These are phyloP conservation scores for Ceriagrion tenellum DNA, from an alignment of 2,888 invertebrate species.

Conservation along the genomic window DNA sequence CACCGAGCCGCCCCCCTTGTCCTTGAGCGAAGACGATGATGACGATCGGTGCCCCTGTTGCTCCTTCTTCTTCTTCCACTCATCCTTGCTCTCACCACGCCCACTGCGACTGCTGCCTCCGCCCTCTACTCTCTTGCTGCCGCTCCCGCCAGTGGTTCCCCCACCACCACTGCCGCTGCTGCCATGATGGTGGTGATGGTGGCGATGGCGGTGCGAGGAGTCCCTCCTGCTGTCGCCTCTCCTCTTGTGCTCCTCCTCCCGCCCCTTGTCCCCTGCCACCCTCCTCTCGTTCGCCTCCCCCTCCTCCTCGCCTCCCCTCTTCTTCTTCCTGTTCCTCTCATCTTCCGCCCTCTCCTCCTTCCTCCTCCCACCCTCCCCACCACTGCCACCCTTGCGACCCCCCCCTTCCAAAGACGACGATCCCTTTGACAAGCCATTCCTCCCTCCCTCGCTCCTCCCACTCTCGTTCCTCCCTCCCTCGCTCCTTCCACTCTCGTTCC, in stretches of 20 bases:
- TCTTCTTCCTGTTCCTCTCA: constrained; percentile 73
- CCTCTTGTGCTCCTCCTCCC: neutral
- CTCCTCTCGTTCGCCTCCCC: neutral
- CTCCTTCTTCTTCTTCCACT: constrained; percentile 29
- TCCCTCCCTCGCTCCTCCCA: too few species aligned
- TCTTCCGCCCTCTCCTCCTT: constrained; percentile 72
- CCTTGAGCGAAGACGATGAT: constrained; percentile 10
- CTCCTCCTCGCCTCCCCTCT: constrained; percentile 7
- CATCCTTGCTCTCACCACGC: neutral
- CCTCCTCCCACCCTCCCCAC: neutral
- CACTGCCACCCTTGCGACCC: constrained; percentile 73
- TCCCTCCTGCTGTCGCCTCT: neutral
- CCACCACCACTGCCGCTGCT: neutral
- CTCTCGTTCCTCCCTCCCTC: too few species aligned
- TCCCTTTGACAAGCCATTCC: constrained; percentile 71
- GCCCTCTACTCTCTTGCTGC: neutral
- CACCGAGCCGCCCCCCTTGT: constrained; percentile 69
- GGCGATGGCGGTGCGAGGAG: too few species aligned
- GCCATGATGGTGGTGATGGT: neutral
- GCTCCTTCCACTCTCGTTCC: constrained; percentile 70
- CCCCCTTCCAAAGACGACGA: too few species aligned
- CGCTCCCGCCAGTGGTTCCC: neutral
- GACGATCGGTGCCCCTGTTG: neutral
- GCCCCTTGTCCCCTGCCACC: neutral
- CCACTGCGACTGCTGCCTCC: neutral